Evolutionary conservation across 2,797 vertebrate species (phyloP).

Genomic region (Gadopsis bispinosus): DNA sequence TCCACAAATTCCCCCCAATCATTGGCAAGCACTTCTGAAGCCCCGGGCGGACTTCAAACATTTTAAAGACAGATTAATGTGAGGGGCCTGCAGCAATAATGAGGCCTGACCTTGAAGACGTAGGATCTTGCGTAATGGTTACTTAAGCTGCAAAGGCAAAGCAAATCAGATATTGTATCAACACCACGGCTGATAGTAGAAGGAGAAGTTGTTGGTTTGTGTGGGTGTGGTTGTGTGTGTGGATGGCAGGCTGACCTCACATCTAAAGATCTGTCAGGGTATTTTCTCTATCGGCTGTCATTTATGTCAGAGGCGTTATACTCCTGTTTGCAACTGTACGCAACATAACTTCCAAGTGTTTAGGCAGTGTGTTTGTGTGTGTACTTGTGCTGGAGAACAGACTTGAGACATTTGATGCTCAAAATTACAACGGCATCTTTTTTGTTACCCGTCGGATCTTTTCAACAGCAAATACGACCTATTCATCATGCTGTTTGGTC

Average conservation of each 20-base stretch:
- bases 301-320: neutral
- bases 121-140: constrained; percentile 65
- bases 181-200: constrained; percentile 26
- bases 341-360: constrained; percentile 4
- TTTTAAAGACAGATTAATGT: constrained; percentile 72
- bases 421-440: neutral
- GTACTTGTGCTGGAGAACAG: constrained; percentile 1
- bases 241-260: neutral
- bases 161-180: constrained; percentile 55
- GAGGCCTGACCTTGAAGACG: constrained; percentile 59
- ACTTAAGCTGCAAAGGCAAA: constrained; percentile 56
- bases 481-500: neutral
- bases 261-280: constrained; percentile 21
- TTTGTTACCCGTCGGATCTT: neutral
- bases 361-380: neutral
- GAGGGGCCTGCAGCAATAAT: constrained; percentile 64
- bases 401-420: constrained; percentile 9
- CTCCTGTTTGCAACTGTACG: constrained; percentile 14
- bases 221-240: constrained; percentile 10
- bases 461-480: neutral
- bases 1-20: constrained; percentile 46
- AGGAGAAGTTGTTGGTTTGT: constrained; percentile 10
- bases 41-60: constrained; percentile 61
- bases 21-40: constrained; percentile 72
- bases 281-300: constrained; percentile 24